Percentiles rank a stretch among this genome's conserved stretches.
Conservation (phyloP, 1,140 invertebrate species). For the Ctenoplectra terminalis region DNA sequence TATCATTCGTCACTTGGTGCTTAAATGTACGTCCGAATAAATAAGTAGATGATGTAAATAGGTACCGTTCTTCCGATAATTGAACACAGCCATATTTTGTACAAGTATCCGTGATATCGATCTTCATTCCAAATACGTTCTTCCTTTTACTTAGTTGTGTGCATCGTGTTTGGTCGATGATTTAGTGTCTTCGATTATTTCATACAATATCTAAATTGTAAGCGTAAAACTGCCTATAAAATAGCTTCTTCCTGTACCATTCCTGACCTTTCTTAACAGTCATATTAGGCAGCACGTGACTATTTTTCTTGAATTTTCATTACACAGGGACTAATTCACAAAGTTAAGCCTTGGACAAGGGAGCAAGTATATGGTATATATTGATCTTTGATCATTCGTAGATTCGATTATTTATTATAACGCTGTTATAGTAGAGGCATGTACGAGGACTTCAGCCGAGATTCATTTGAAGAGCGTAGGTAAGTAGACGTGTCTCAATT, state of each 20-base stretch:
- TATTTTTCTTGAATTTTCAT: conserved; percentile 52
- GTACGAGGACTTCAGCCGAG: conserved; percentile 93
- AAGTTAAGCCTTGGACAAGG: conserved; percentile 81
- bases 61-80: background rate
- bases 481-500: conserved; percentile 81
- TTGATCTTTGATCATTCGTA: conserved; percentile 69
- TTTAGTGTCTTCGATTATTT: conserved; percentile 19
- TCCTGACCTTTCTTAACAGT: conserved; percentile 46
- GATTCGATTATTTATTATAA: conserved; percentile 81
- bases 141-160: background rate
- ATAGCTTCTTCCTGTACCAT: background rate
- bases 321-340: conserved; percentile 77
- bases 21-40: background rate
- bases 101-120: background rate
- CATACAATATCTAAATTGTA: background rate
- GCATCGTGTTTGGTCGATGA: background rate
- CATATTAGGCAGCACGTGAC: conserved; percentile 68
- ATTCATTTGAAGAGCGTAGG: conserved; percentile 93
- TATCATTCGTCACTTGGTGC: background rate
- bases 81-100: background rate
- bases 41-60: background rate
- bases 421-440: conserved; percentile 85
- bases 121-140: background rate
- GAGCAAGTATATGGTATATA: conserved; percentile 70
- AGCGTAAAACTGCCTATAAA: conserved; percentile 7